A percentile compares a stretch with the other conserved stretches of the same genome.
Evolutionary conservation across 2,888 invertebrate genomes (phyloP).

Genomic region (Acanthosoma haemorrhoidale): DNA sequence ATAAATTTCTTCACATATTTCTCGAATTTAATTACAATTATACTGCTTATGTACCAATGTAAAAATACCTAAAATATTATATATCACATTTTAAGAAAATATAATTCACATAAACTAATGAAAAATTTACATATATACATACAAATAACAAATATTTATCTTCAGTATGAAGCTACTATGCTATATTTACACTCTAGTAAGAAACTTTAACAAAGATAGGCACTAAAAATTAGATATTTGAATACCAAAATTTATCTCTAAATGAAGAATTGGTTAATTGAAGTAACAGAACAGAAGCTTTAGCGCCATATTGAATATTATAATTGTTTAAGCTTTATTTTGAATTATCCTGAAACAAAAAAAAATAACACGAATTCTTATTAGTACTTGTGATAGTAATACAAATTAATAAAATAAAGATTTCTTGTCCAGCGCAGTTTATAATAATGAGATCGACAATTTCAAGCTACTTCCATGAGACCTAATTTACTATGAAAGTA

Average conservation of each 20-base stretch:
- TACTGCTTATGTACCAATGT: neutral
- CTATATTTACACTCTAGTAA: neutral
- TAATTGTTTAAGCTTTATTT: slow-evolving; percentile 32
- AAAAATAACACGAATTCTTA: no score
- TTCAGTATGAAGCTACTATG: neutral
- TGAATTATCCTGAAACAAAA: slow-evolving; percentile 34
- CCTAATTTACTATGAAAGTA: no score
- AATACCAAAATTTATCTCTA: slow-evolving; percentile 3
- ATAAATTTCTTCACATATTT: neutral
- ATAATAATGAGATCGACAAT: no score
- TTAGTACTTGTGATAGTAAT: no score
- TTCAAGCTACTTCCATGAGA: no score
- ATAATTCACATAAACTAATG: neutral
- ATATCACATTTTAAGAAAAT: neutral
- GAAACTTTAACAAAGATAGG: neutral
- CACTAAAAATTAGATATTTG: neutral
- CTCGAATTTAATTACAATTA: neutral
- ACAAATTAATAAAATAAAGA: no score
- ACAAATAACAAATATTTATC: neutral
- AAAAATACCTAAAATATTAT: neutral
- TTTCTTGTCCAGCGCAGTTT: no score
- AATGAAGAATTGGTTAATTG: neutral
- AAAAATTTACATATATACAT: neutral
- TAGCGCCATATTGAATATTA: neutral
- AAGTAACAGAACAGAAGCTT: neutral